Percentiles rank a stretch among this genome's conserved stretches.
Conservation (phyloP, 2,797 vertebrate species). For the Lepus townsendii region DNA sequence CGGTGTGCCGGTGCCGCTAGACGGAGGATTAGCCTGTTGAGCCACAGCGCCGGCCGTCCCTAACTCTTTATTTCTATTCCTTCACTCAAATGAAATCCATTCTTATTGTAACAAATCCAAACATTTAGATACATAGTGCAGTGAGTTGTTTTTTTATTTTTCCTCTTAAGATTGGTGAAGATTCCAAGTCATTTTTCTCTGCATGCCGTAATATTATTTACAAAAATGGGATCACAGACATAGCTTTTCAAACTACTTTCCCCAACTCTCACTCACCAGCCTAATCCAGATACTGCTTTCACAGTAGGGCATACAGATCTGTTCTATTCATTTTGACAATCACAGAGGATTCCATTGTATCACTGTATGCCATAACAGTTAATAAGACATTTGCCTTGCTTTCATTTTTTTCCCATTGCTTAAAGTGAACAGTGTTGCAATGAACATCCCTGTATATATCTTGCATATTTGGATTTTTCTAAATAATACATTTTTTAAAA, state of each 20-base stretch:
- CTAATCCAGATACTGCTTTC: neutral
- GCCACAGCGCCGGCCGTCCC: neutral
- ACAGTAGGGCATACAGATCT: neutral
- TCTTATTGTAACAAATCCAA: neutral
- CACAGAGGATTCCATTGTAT: neutral
- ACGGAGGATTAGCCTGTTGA: no score
- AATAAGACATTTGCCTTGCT: neutral
- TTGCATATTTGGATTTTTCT: neutral
- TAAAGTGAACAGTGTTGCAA: neutral
- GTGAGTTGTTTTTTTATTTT: neutral
- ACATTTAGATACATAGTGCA: neutral
- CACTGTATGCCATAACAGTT: neutral
- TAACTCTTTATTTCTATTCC: neutral
- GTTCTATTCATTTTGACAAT: neutral
- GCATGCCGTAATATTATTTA: neutral
- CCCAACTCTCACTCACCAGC: neutral
- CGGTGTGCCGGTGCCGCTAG: no score
- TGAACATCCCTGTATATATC: neutral
- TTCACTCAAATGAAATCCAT: neutral
- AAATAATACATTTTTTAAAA: neutral
- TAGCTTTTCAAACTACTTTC: neutral
- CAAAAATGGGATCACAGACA: neutral
- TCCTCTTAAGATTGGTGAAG: neutral
- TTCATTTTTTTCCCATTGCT: neutral
- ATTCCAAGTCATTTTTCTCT: slow-evolving; percentile 3